A percentile compares a stretch with the other conserved stretches of the same genome.
phyloP scores from a whole-genome alignment of 2,113 vertebrate species.

The Planiliza haematocheilus region DNA sequence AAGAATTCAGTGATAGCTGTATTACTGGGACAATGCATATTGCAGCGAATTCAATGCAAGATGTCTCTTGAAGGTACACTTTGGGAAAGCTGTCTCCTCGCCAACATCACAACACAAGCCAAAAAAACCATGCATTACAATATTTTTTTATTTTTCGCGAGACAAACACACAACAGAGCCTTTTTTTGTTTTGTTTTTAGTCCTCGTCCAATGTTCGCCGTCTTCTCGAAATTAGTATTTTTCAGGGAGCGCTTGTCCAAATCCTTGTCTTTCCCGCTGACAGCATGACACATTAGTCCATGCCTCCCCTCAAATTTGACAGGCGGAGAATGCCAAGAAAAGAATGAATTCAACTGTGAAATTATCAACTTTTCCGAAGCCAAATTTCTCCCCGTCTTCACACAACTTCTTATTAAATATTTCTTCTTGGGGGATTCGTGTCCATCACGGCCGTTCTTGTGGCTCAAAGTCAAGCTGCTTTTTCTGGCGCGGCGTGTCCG shows the following conservation, averaged over 20 bases:
- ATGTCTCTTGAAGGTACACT: background rate
- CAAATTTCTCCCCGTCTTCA: slow-evolving; percentile 37
- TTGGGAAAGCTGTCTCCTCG: background rate
- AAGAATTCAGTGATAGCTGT: slow-evolving; percentile 7
- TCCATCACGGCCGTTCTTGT: background rate
- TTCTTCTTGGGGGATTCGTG: background rate
- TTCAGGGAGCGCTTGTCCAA: slow-evolving; percentile 16
- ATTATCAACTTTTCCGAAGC: slow-evolving; percentile 52
- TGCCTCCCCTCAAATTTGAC: slow-evolving; percentile 48
- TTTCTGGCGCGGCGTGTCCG: background rate
- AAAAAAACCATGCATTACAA: slow-evolving; percentile 23
- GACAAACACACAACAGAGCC: slow-evolving; percentile 29
- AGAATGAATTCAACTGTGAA: slow-evolving; percentile 51
- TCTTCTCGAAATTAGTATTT: slow-evolving; percentile 37
- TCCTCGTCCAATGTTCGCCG: background rate
- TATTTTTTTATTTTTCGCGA: slow-evolving; percentile 34
- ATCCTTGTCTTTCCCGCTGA: slow-evolving; percentile 47
- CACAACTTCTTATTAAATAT: slow-evolving; percentile 51
- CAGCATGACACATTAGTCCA: slow-evolving; percentile 43
- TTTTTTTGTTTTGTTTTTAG: background rate
- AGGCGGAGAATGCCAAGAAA: slow-evolving; percentile 47
- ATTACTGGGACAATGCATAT: background rate
- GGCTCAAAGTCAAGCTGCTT: slow-evolving; percentile 9
- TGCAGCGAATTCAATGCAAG: slow-evolving; percentile 11
- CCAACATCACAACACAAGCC: slow-evolving; percentile 15